A percentile compares a stretch with the other conserved stretches of the same genome.
Evolutionary conservation across 2,113 vertebrate genomes (phyloP).

Genomic region (Gracilinanus agilis): DNA sequence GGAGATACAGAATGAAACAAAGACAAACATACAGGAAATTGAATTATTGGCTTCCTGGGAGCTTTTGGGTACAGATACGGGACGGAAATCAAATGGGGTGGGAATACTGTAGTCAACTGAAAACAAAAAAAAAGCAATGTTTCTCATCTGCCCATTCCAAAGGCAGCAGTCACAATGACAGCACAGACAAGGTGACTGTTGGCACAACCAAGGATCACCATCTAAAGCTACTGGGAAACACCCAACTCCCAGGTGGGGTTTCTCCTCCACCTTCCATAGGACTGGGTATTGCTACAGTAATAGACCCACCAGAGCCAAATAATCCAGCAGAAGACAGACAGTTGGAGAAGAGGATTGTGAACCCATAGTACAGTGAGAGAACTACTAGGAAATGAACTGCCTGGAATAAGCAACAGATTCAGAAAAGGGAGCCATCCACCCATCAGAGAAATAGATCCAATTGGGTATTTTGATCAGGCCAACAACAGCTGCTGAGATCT

Average conservation of each 20-base stretch:
- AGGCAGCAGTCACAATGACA: background rate
- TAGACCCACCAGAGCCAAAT: constrained; percentile 8
- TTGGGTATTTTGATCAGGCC: background rate
- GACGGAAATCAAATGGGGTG: background rate
- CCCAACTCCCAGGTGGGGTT: background rate
- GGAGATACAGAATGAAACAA: constrained; percentile 60
- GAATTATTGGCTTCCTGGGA: constrained; percentile 25
- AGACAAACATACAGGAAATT: constrained; percentile 23
- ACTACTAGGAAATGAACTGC: constrained; percentile 41
- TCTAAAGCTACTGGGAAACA: background rate
- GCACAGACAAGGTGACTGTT: background rate
- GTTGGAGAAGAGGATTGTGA: constrained; percentile 32
- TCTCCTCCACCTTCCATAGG: background rate
- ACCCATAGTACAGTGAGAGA: background rate
- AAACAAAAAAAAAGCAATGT: background rate
- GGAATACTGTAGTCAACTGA: background rate
- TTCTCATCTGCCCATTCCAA: background rate
- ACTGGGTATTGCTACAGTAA: background rate
- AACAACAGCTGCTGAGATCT: background rate
- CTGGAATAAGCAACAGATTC: background rate
- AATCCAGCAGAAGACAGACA: constrained; percentile 54
- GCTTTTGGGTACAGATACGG: background rate
- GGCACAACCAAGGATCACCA: background rate
- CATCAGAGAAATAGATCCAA: background rate
- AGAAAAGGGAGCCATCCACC: background rate